Conservation (phyloP, 2,113 vertebrate genomes). For the Mesocricetus auratus region DNA sequence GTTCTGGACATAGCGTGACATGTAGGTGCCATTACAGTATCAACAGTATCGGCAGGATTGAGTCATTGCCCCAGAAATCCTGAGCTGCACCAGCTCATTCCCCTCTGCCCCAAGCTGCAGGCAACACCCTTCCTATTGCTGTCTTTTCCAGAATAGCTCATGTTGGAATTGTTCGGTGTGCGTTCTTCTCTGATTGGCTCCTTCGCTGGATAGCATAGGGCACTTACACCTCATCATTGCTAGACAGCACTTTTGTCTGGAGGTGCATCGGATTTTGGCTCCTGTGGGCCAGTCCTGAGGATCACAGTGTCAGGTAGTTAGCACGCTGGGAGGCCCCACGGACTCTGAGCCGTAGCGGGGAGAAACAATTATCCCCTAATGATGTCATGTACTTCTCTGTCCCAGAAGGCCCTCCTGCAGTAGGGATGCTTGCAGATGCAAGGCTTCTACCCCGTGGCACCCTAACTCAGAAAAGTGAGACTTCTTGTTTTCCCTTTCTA, state of each 20-base stretch:
- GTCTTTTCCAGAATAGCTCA: not conserved
- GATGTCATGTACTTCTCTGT: too few species aligned
- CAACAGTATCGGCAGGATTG: rapidly evolving
- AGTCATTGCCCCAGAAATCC: not conserved
- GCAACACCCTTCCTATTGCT: not conserved
- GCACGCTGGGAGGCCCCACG: not conserved
- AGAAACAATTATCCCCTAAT: not conserved
- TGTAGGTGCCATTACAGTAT: rapidly evolving
- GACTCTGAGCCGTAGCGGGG: not conserved
- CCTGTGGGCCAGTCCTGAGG: not conserved
- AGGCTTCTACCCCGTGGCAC: not conserved
- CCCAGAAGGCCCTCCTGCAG: not conserved
- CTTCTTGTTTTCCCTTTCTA: not conserved
- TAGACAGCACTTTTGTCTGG: not conserved
- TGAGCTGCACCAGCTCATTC: too few species aligned
- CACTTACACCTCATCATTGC: not conserved
- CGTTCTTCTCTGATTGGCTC: not conserved
- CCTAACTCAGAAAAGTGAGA: not conserved
- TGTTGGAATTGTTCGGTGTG: not conserved
- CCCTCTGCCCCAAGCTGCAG: not conserved
- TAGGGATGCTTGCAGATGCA: not conserved
- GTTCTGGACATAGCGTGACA: not conserved
- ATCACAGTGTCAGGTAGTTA: not conserved
- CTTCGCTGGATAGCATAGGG: not conserved
- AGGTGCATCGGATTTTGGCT: rapidly evolving